phyloP scores from a whole-genome alignment of 2,888 invertebrate genomes.

The Orthonevra nobilis region DNA sequence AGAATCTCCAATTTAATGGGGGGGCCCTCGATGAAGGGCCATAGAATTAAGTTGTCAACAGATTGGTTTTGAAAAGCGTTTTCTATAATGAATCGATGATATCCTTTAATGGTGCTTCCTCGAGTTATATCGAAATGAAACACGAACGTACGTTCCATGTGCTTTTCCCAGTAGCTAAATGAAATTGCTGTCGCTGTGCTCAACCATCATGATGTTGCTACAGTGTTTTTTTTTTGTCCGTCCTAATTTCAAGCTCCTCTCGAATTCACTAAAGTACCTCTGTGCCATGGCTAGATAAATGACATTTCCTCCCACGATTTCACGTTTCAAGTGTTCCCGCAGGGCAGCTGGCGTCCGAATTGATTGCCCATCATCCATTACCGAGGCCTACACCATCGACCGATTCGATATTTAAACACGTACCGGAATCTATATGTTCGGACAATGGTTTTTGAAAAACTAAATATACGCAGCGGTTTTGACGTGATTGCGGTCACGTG shows the following conservation, averaged over 20 bases:
- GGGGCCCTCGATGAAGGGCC: too few species aligned
- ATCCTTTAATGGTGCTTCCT: conserved; percentile 39
- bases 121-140: too few species aligned
- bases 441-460: conserved; percentile 52
- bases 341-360: conserved; percentile 45
- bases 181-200: too few species aligned
- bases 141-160: too few species aligned
- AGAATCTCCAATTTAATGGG: too few species aligned
- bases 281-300: conserved; percentile 42
- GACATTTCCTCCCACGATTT: conserved; percentile 18
- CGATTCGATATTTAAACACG: conserved; percentile 48
- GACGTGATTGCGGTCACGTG: conserved; percentile 65
- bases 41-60: too few species aligned
- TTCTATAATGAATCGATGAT: conserved; percentile 23
- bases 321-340: not conserved
- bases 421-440: conserved; percentile 55
- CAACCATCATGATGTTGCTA: not conserved
- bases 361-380: conserved; percentile 67
- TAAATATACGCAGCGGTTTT: conserved; percentile 62
- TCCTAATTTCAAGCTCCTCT: conserved; percentile 19
- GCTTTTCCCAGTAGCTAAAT: too few species aligned
- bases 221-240: conserved; percentile 15
- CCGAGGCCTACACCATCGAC: conserved; percentile 7
- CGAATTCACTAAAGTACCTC: conserved; percentile 23
- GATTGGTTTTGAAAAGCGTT: conserved; percentile 40